These are phyloP conservation scores for Mesoclemmys tuberculata DNA, from an alignment of 2,113 vertebrate species.

Conservation along the genomic window DNA sequence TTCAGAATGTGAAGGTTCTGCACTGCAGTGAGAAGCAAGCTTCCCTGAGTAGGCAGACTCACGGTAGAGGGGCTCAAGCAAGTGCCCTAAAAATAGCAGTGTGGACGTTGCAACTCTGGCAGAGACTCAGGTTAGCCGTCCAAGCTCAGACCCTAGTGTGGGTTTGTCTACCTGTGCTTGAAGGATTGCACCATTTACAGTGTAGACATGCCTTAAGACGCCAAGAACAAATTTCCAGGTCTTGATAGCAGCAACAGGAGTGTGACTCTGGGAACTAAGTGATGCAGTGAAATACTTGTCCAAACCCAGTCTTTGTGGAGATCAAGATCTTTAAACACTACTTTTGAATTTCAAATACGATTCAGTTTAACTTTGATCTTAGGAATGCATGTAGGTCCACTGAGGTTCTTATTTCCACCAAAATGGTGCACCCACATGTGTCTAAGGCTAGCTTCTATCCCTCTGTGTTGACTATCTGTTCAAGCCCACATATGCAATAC, in stretches of 20 bases:
- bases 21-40: too few species aligned
- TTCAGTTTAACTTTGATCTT: background rate
- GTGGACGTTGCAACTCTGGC: too few species aligned
- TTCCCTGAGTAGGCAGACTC: too few species aligned
- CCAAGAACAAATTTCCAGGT: background rate
- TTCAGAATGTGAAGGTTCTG: too few species aligned
- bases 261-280: background rate
- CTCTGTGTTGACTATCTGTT: background rate
- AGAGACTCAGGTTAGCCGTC: too few species aligned
- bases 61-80: too few species aligned
- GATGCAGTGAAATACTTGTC: background rate
- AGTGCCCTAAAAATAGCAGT: too few species aligned
- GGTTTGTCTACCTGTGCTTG: too few species aligned
- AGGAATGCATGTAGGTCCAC: background rate
- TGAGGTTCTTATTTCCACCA: background rate
- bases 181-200: too few species aligned
- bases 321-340: background rate
- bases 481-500: background rate
- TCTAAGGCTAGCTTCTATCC: background rate
- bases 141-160: too few species aligned
- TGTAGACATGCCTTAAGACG: background rate
- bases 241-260: background rate
- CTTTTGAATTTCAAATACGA: background rate
- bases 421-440: background rate
- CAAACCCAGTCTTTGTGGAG: background rate